A percentile compares a stretch with the other conserved stretches of the same genome.
phyloP scores from a whole-genome alignment of 2,797 vertebrate genomes.

The Periophthalmus magnuspinnatus region DNA sequence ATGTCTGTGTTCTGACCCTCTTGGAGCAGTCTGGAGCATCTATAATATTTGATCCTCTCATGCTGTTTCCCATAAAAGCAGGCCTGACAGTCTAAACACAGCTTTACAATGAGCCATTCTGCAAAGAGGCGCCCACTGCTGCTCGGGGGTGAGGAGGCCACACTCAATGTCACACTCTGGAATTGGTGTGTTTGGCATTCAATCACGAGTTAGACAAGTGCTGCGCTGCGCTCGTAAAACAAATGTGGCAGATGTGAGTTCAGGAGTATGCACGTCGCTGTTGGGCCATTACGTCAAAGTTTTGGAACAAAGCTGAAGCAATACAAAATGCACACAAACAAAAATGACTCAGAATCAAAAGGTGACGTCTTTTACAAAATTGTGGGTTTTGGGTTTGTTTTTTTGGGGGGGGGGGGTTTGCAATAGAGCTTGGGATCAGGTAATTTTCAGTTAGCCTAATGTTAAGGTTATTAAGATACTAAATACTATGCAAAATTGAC shows the following conservation, averaged over 20 bases:
- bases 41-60: background rate
- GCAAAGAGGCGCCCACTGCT: background rate
- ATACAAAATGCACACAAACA: too few species aligned
- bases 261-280: background rate
- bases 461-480: too few species aligned
- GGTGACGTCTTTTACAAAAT: too few species aligned
- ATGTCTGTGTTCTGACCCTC: background rate
- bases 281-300: background rate
- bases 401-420: too few species aligned
- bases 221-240: background rate
- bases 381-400: too few species aligned
- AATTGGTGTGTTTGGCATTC: constrained; percentile 2
- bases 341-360: too few species aligned
- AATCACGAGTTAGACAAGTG: constrained; percentile 5
- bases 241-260: background rate
- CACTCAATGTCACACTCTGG: background rate
- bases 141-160: background rate
- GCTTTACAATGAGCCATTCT: background rate
- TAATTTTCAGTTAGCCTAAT: too few species aligned
- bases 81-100: background rate
- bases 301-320: background rate
- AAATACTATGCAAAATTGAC: too few species aligned
- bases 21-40: background rate
- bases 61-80: background rate
- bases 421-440: too few species aligned